Evolutionary conservation across 2,888 invertebrate species (phyloP).

Genomic region (Drosophila paracracens): DNA sequence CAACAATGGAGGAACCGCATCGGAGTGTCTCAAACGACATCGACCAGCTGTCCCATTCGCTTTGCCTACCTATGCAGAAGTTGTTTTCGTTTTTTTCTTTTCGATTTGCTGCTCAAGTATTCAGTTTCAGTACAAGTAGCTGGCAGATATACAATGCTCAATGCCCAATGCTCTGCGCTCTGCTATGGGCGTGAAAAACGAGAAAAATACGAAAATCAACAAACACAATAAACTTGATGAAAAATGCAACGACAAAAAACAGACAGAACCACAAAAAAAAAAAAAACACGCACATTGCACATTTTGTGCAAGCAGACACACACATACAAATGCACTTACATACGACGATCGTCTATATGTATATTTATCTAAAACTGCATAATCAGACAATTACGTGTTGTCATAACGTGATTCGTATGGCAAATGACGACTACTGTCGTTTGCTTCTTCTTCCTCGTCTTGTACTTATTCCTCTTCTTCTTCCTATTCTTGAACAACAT

Average conservation of each 20-base stretch:
- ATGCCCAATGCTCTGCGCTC: conserved; percentile 8
- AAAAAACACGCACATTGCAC: conserved; percentile 56
- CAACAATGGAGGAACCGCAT: conserved; percentile 49
- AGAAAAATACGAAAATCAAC: conserved; percentile 22
- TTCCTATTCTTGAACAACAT: conserved; percentile 14
- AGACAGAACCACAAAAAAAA: conserved; percentile 5
- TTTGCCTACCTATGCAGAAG: conserved; percentile 78
- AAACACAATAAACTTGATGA: conserved; percentile 43
- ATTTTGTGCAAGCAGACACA: conserved; percentile 52
- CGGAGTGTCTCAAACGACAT: conserved; percentile 14
- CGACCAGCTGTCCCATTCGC: conserved; percentile 65
- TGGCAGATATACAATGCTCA: conserved; percentile 36
- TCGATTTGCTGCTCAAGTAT: conserved; percentile 37
- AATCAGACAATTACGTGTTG: conserved; percentile 56
- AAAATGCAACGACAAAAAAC: conserved; percentile 41
- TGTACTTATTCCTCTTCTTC: conserved; percentile 5
- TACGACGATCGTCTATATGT: conserved; percentile 15
- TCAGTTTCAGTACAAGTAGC: conserved; percentile 51
- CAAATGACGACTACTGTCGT: conserved; percentile 4
- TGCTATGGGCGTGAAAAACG: conserved; percentile 37
- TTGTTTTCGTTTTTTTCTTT: conserved; percentile 5
- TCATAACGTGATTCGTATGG: conserved; percentile 31
- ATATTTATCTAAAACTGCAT: conserved; percentile 43
- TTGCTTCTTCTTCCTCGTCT: not conserved
- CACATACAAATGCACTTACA: conserved; percentile 18